Conservation (phyloP, 2,888 invertebrate species). For the Drosophila anceps region DNA sequence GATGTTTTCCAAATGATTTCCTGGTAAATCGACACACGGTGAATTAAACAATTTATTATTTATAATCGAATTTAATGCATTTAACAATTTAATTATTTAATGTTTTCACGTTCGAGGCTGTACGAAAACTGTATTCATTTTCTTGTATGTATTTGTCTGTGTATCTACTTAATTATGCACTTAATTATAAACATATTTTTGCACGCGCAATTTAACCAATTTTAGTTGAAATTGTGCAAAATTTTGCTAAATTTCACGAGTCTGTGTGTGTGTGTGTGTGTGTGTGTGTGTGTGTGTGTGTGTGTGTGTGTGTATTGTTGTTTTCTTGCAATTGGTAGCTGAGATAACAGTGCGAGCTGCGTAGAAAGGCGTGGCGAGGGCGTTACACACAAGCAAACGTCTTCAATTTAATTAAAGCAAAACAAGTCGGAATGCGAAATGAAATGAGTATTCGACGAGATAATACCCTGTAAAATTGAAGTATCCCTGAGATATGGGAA, state of each 20-base stretch:
- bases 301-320: constrained; percentile 11
- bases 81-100: constrained; percentile 43
- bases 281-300: not conserved
- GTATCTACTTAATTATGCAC: constrained; percentile 43
- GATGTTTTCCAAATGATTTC: constrained; percentile 41
- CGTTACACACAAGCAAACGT: constrained; percentile 36
- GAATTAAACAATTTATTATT: constrained; percentile 45
- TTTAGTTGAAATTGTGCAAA: constrained; percentile 35
- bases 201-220: constrained; percentile 61
- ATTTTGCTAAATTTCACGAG: constrained; percentile 26
- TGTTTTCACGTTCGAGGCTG: constrained; percentile 30
- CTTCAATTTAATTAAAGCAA: constrained; percentile 44
- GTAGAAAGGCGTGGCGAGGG: constrained; percentile 22
- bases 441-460: not conserved
- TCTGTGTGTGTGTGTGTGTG: not conserved
- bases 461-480: not conserved
- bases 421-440: not conserved
- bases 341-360: constrained; percentile 26
- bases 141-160: constrained; percentile 2
- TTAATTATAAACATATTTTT: constrained; percentile 41
- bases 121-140: constrained; percentile 40
- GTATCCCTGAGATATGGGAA: not conserved
- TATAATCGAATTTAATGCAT: constrained; percentile 37
- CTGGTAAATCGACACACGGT: constrained; percentile 34
- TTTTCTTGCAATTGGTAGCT: constrained; percentile 22